phyloP scores from a whole-genome alignment of 2,797 vertebrate species.

The Acridotheres tristis region DNA sequence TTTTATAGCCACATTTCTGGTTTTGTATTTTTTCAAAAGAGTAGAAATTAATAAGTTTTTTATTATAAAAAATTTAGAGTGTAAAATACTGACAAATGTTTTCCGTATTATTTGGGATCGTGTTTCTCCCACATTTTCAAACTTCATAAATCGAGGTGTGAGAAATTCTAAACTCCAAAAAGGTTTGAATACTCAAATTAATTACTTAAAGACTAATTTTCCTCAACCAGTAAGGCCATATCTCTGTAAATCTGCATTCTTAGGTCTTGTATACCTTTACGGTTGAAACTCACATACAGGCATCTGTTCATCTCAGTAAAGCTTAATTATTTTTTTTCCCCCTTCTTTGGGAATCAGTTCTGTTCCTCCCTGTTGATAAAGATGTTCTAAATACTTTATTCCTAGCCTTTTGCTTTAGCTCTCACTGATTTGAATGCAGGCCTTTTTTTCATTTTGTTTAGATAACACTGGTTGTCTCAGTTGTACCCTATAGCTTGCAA shows the following conservation, averaged over 20 bases:
- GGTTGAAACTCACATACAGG: neutral
- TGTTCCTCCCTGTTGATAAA: neutral
- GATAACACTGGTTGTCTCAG: neutral
- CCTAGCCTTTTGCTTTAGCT: neutral
- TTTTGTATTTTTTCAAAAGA: neutral
- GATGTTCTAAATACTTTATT: neutral
- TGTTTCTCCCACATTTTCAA: neutral
- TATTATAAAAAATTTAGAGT: neutral
- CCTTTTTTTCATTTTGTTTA: neutral
- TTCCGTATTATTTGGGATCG: rapidly evolving
- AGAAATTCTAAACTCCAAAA: neutral
- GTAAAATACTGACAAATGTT: neutral
- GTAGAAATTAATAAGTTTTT: neutral
- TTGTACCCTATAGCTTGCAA: neutral
- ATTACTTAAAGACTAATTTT: neutral
- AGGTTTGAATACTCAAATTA: neutral
- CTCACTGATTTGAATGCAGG: neutral
- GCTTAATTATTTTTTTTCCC: neutral
- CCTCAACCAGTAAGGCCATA: neutral
- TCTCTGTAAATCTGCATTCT: neutral
- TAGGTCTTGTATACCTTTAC: neutral
- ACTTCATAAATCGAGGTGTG: neutral
- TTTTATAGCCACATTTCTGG: neutral
- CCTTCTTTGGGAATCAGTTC: neutral
- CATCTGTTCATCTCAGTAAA: neutral